These are phyloP conservation scores for Alaudala cheleensis DNA, from an alignment of 2,113 vertebrate genomes.

Conservation along the genomic window DNA sequence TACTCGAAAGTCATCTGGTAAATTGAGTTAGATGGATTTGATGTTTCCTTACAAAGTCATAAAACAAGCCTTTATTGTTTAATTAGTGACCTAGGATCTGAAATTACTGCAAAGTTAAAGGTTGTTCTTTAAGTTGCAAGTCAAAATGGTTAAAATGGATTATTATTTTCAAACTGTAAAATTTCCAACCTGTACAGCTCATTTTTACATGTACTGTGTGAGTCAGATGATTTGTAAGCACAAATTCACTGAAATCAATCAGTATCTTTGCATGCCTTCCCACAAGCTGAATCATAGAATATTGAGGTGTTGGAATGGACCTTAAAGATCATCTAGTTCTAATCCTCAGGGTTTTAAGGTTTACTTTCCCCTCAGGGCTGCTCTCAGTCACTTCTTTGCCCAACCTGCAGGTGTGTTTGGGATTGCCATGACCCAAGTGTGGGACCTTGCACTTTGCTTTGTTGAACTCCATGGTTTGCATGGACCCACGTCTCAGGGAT, in stretches of 20 bases:
- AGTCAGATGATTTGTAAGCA: not conserved
- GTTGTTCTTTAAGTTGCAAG: not conserved
- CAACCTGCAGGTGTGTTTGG: not conserved
- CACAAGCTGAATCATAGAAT: not conserved
- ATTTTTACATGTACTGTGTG: not conserved
- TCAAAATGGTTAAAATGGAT: not conserved
- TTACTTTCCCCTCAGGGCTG: not conserved
- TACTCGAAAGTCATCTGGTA: not conserved
- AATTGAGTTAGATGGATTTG: not conserved
- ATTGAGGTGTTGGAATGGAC: not conserved
- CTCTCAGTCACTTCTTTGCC: not conserved
- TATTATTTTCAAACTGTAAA: not conserved
- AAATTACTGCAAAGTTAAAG: not conserved
- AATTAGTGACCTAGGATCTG: not conserved
- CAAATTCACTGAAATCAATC: not conserved
- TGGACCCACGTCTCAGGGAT: accelerated
- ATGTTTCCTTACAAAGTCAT: not conserved
- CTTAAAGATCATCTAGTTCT: not conserved
- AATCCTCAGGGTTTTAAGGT: not conserved
- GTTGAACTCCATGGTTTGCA: not conserved
- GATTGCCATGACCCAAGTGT: not conserved
- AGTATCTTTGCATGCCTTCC: not conserved
- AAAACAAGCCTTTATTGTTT: not conserved
- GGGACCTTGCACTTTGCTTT: not conserved
- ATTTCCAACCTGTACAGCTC: not conserved